These are phyloP conservation scores for Siniperca knerii DNA, from an alignment of 2,113 vertebrate species.

Conservation along the genomic window DNA sequence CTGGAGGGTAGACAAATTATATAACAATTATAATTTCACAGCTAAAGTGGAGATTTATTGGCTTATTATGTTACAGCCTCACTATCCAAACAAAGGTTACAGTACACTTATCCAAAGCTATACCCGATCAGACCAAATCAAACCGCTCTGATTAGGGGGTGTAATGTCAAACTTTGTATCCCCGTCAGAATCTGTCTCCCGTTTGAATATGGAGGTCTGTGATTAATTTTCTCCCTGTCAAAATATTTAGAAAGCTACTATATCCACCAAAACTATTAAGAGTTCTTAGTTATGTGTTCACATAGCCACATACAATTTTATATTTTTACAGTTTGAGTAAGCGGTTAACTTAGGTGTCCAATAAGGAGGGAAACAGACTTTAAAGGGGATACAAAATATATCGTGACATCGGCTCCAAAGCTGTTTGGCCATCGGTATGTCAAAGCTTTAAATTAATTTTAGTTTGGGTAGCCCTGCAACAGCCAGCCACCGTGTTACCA, in stretches of 20 bases:
- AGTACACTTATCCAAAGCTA: background rate
- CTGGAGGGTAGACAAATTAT: background rate
- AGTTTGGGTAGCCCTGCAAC: background rate
- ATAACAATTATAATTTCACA: background rate
- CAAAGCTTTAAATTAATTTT: background rate
- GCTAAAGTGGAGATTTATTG: no score
- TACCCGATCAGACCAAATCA: background rate
- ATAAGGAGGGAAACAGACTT: fast-evolving
- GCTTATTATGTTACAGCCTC: background rate
- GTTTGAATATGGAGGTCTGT: background rate
- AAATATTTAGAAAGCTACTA: background rate
- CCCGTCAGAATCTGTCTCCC: background rate
- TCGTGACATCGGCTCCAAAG: background rate
- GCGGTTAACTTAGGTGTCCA: background rate
- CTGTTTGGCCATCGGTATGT: background rate
- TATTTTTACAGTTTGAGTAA: background rate
- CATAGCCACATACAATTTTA: no score
- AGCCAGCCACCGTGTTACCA: background rate
- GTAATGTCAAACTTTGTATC: constrained; percentile 28
- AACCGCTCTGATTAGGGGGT: background rate
- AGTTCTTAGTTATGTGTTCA: no score
- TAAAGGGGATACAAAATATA: background rate
- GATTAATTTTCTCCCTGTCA: background rate
- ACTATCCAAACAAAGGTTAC: background rate
- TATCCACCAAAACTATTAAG: background rate